A percentile compares a stretch with the other conserved stretches of the same genome.
Conservation (phyloP, 2,888 invertebrate genomes). For the Amblyjoppa proteus region DNA sequence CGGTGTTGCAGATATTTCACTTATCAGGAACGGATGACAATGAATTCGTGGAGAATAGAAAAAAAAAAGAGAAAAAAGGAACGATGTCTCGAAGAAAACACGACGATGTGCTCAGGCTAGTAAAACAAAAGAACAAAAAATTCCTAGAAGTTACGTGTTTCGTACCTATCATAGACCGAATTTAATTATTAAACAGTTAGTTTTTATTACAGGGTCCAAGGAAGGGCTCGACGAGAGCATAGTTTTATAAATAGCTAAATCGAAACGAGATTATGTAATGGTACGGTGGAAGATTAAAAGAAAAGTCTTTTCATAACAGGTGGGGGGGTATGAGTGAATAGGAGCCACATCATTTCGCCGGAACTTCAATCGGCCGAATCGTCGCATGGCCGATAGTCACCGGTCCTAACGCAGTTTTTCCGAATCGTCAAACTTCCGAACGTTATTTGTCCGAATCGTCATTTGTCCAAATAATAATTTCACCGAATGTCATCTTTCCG, state of each 20-base stretch:
- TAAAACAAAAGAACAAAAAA: slow-evolving; percentile 18
- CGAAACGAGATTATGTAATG: slow-evolving; percentile 25
- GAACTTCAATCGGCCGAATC: too few species aligned
- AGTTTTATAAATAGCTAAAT: slow-evolving; percentile 67
- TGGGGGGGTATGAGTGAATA: background rate
- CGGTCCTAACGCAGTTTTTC: too few species aligned
- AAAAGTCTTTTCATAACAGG: slow-evolving; percentile 15
- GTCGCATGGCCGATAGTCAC: too few species aligned
- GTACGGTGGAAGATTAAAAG: slow-evolving; percentile 5
- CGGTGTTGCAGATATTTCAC: slow-evolving; percentile 21
- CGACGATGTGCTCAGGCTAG: slow-evolving; percentile 38
- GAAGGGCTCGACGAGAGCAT: slow-evolving; percentile 68
- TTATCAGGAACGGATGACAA: slow-evolving; percentile 12
- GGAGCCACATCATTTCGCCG: too few species aligned
- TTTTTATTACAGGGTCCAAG: slow-evolving; percentile 73
- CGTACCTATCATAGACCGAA: slow-evolving; percentile 66
- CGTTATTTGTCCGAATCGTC: too few species aligned
- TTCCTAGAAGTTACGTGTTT: slow-evolving; percentile 60
- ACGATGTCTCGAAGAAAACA: background rate
- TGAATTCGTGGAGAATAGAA: slow-evolving; percentile 11
- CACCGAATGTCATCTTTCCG: too few species aligned
- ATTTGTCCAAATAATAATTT: too few species aligned
- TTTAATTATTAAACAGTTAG: slow-evolving; percentile 64
- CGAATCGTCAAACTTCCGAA: too few species aligned
- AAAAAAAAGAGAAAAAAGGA: background rate